Conservation (phyloP, 2,113 vertebrate genomes). For the Hippopotamus amphibius region DNA sequence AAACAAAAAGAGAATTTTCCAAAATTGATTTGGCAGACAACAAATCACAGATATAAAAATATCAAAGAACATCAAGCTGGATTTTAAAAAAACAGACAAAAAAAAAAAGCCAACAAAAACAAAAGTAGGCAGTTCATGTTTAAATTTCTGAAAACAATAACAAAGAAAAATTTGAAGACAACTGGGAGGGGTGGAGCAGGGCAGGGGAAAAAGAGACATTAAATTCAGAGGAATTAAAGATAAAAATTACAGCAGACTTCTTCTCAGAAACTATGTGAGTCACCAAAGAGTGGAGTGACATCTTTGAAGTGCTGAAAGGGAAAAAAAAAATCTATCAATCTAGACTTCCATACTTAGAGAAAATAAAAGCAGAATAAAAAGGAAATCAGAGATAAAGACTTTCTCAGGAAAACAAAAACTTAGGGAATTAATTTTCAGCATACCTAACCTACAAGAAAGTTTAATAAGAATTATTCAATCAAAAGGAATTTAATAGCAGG, state of each 20-base stretch:
- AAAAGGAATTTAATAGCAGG: background rate
- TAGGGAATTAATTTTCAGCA: background rate
- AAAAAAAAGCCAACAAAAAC: no score
- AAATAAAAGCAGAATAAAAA: background rate
- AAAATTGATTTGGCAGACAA: background rate
- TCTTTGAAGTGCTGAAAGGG: background rate
- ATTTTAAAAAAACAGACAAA: background rate
- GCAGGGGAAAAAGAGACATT: background rate
- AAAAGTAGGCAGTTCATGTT: background rate
- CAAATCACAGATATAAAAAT: background rate
- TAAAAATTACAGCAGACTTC: constrained; percentile 2
- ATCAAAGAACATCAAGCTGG: background rate
- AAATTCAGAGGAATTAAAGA: background rate
- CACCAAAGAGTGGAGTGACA: background rate
- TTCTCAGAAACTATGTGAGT: background rate
- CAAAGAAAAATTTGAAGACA: background rate
- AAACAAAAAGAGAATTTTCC: background rate
- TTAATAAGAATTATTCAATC: background rate
- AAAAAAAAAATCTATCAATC: background rate
- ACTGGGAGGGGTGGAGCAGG: no score
- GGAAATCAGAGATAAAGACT: background rate
- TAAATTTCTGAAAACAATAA: background rate
- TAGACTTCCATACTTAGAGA: background rate
- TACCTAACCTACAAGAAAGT: background rate
- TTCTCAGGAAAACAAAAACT: background rate